These are phyloP conservation scores for Drosophila rhopaloa DNA, from an alignment of 1,140 invertebrate genomes.

Conservation along the genomic window DNA sequence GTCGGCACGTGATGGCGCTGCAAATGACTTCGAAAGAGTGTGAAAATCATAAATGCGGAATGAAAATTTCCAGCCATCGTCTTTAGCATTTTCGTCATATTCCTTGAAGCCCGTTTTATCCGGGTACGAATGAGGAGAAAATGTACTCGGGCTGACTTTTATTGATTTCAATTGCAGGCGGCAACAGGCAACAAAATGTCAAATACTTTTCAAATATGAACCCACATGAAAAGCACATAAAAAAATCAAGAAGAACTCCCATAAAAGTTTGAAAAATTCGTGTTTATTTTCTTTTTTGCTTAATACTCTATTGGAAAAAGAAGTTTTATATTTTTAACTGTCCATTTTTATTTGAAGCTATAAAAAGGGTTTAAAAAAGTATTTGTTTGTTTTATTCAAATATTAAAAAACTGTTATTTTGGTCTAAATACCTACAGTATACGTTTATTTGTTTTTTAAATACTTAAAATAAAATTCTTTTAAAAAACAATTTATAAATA, in stretches of 20 bases:
- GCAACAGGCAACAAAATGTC: constrained; percentile 27
- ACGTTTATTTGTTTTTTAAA: no score
- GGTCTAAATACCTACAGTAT: no score
- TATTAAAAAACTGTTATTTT: no score
- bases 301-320: no score
- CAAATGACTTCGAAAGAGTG: constrained; percentile 53
- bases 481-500: no score
- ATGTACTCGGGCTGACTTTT: constrained; percentile 46
- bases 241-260: constrained; percentile 5
- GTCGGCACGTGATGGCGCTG: constrained; percentile 66
- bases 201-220: constrained; percentile 49
- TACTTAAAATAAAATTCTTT: no score
- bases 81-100: constrained; percentile 34
- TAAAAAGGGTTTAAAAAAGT: no score
- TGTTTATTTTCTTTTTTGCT: no score
- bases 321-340: no score
- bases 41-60: constrained; percentile 21
- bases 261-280: background rate
- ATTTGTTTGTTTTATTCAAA: no score
- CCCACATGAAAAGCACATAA: constrained; percentile 5
- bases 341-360: no score
- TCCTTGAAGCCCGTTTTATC: constrained; percentile 6
- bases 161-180: constrained; percentile 68
- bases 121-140: constrained; percentile 38
- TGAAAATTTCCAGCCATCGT: constrained; percentile 35